Evolutionary conservation across 2,888 invertebrate genomes (phyloP), one percentile per base, ranked within the genome.

Genomic region (Caenorhabditis imperialis): DNA sequence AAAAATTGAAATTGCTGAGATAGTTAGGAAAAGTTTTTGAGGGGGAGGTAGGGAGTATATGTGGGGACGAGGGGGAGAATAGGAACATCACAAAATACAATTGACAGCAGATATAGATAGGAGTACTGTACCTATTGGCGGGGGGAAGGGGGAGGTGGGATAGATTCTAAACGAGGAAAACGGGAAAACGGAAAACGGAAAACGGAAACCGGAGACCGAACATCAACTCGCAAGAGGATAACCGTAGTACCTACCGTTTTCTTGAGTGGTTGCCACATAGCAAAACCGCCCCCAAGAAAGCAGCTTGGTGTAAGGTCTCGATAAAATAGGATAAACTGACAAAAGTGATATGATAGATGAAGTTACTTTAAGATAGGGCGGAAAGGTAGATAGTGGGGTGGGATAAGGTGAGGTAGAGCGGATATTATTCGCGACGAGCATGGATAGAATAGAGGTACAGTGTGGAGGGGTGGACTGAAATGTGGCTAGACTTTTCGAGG

Each of bases 301-400:
- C 40, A n/a, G 18, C 42, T 45, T 5, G 45, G 53, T 54, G 35
- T 48, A 53, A 30, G 73, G 73, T 54, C 54, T 65, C 60, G 10
- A 33, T 45, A 42, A 63, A 61, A 55, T 22, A 60, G 61, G 45
- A 70, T 70, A 74, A 61, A 51, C n/a, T n/a, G n/a, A n/a, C 60
- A 63, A 62, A 65, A 62, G 51, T 71, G 74, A 74, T 74, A 74
- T 74, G 74, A 74, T 74, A 48, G 48, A 61, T n/a, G n/a, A n/a
- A 61, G 51, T 48, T 74, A 67, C n/a, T 22, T 54, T 18, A 57
- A 45, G 63, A 23, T 47, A 22, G 23, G 14, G n/a, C 25, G 22
- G 30, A 20, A 27, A 50, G 54, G 30, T 20, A 58, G 37, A 37
- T 3, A 12, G 35, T 22, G 8, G 6, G 33, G 27, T 22, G 37